Conservation (phyloP, 2,797 vertebrate genomes). For the Danio tinwini region DNA sequence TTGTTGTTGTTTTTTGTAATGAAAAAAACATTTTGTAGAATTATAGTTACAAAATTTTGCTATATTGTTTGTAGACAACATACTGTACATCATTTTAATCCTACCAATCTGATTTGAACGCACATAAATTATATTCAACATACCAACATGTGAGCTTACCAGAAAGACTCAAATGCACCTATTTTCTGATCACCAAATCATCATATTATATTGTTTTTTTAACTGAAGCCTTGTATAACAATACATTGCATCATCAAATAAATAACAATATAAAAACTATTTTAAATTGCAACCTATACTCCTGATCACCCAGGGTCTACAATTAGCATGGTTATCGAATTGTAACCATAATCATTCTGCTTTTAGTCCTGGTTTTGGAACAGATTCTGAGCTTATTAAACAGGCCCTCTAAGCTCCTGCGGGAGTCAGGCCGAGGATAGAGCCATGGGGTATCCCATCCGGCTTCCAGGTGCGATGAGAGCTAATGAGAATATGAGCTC, state of each 20-base stretch:
- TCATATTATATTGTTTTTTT: background rate
- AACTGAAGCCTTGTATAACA: background rate
- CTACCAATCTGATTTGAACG: background rate
- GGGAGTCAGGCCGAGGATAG: conserved; percentile 37
- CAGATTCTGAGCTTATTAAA: conserved; percentile 55
- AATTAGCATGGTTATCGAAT: background rate
- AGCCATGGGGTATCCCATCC: conserved; percentile 45
- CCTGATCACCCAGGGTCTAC: background rate
- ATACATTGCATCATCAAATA: background rate
- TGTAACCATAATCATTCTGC: conserved; percentile 44
- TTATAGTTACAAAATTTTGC: too few relatives aligned
- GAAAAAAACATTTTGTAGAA: too few relatives aligned
- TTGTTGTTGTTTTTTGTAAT: too few relatives aligned
- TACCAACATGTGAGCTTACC: background rate
- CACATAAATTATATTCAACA: background rate
- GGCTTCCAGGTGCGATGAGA: conserved; percentile 46
- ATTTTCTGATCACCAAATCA: background rate
- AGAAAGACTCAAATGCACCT: background rate
- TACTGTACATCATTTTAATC: too few relatives aligned
- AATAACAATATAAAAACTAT: background rate
- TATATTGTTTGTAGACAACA: too few relatives aligned
- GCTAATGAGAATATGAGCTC: conserved; percentile 58
- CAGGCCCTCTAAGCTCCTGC: conserved; percentile 14
- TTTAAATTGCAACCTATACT: background rate
- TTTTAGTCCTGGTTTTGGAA: conserved; percentile 25